A percentile compares a stretch with the other conserved stretches of the same genome.
These are phyloP conservation scores for Argyrosomus japonicus DNA, from an alignment of 2,113 vertebrate genomes.

Conservation along the genomic window DNA sequence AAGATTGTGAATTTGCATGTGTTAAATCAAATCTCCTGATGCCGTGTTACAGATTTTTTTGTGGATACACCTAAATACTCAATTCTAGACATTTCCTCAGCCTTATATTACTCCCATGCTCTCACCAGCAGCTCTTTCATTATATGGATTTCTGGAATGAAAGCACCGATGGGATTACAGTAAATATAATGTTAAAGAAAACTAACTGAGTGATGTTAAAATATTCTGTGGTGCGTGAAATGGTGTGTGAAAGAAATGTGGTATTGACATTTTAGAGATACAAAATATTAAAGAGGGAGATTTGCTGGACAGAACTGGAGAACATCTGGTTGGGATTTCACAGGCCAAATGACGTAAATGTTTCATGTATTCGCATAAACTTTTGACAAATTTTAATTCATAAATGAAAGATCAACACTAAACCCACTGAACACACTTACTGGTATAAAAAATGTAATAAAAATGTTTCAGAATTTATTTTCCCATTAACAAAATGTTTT, in stretches of 20 bases:
- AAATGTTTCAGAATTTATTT: background rate
- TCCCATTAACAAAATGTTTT: background rate
- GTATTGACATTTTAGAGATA: conserved; percentile 6
- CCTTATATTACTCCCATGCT: background rate
- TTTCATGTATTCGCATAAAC: conserved; percentile 48
- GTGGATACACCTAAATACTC: background rate
- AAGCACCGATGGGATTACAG: background rate
- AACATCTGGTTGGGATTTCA: conserved; percentile 33
- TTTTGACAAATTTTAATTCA: conserved; percentile 39
- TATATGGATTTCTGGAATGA: background rate
- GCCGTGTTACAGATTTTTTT: background rate
- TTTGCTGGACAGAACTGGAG: conserved; percentile 1
- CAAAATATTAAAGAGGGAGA: conserved; percentile 20
- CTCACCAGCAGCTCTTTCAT: background rate
- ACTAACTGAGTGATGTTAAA: conserved; percentile 4
- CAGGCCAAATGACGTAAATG: conserved; percentile 43
- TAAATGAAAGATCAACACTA: conserved; percentile 37
- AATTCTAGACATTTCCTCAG: background rate
- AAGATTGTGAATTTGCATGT: background rate
- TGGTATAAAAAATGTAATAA: background rate
- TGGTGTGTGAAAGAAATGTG: background rate
- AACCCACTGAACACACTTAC: conserved; percentile 7
- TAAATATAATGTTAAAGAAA: background rate
- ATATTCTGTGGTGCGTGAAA: background rate
- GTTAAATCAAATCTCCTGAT: background rate